Conservation (phyloP, 2,888 invertebrate genomes). For the Ormyrus pomaceus region DNA sequence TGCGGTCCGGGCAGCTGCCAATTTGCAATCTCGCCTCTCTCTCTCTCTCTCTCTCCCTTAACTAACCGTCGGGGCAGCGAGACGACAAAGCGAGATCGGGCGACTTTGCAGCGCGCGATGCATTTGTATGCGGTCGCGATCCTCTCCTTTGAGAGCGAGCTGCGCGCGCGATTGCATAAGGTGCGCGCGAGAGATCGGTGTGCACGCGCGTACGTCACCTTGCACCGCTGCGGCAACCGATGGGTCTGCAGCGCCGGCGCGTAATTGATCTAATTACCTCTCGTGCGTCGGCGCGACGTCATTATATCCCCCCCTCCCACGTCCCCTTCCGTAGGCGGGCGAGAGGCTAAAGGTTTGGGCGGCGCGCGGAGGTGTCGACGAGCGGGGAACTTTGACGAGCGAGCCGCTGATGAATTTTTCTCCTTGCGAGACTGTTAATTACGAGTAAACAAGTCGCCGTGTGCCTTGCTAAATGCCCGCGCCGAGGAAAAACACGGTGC, state of each 20-base stretch:
- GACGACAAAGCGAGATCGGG: conserved; percentile 61
- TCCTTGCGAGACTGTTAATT: no score
- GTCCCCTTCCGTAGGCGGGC: no score
- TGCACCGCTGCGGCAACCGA: conserved; percentile 60
- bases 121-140: conserved; percentile 61
- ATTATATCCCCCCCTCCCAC: conserved; percentile 46
- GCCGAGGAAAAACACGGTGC: no score
- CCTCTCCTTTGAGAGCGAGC: conserved; percentile 57
- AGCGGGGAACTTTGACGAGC: no score
- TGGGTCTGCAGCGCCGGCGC: conserved; percentile 58
- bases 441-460: no score
- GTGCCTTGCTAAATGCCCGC: no score
- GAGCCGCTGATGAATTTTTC: no score
- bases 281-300: conserved; percentile 55
- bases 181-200: conserved; percentile 49
- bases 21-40: not conserved
- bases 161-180: conserved; percentile 14
- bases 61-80: conserved; percentile 9
- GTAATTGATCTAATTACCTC: conserved; percentile 66
- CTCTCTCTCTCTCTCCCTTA: conserved; percentile 6
- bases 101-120: conserved; percentile 58
- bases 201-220: conserved; percentile 43
- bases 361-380: no score
- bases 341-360: no score
- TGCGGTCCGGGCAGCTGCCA: no score